Percentiles rank a stretch among this genome's conserved stretches.
These are phyloP conservation scores for Chloropsis hardwickii DNA, from an alignment of 2,113 vertebrate genomes.

Conservation along the genomic window DNA sequence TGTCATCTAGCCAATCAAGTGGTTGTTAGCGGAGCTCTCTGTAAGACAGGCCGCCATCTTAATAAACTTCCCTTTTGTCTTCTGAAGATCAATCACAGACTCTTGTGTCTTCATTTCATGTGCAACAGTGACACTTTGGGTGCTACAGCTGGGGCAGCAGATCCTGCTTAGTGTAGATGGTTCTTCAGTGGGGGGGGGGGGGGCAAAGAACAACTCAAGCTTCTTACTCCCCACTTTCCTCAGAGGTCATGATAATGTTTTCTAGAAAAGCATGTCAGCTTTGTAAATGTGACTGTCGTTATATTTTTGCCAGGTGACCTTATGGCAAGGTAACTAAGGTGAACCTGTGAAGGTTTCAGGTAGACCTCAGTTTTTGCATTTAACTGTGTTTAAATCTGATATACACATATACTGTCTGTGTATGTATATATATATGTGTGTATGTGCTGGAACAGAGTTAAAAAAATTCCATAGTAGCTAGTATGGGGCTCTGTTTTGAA, in stretches of 20 bases:
- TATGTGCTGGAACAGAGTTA: background rate
- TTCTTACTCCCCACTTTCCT: background rate
- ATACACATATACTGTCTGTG: accelerated
- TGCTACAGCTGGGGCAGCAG: background rate
- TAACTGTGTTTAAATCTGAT: background rate
- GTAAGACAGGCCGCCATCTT: too few relatives aligned
- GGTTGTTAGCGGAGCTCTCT: too few relatives aligned
- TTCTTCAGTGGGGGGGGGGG: background rate
- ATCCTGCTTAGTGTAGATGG: background rate
- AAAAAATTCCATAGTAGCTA: background rate
- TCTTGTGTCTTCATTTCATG: too few relatives aligned
- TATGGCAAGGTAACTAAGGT: background rate
- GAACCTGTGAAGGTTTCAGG: background rate
- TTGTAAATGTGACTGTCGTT: background rate
- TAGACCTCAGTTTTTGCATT: background rate
- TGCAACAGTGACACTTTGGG: background rate
- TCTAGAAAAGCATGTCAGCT: background rate
- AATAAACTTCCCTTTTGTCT: too few relatives aligned
- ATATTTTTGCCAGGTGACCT: background rate
- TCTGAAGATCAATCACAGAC: too few relatives aligned
- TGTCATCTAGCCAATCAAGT: too few relatives aligned
- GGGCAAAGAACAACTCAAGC: background rate
- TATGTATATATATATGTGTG: background rate
- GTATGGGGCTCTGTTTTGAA: background rate
- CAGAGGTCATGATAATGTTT: background rate